Conservation (phyloP, 2,888 invertebrate species). For the Endotricha flammealis region DNA sequence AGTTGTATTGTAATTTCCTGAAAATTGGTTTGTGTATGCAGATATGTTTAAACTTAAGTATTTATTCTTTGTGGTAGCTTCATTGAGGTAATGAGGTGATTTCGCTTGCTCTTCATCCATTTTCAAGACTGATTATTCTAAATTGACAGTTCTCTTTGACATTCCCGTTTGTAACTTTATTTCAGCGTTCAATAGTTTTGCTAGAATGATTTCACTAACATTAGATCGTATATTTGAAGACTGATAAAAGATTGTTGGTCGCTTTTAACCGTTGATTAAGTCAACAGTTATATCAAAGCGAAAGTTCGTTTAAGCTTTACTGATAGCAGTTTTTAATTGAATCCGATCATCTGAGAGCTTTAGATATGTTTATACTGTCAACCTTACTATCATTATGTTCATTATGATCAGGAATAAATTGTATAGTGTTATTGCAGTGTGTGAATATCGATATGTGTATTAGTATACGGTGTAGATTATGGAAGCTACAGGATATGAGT, state of each 20-base stretch:
- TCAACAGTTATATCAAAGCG: slow-evolving; percentile 62
- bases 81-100: slow-evolving; percentile 22
- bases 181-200: slow-evolving; percentile 34
- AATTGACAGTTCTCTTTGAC: slow-evolving; percentile 60
- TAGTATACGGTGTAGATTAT: no score
- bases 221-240: slow-evolving; percentile 41
- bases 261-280: slow-evolving; percentile 65
- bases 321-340: no score
- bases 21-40: slow-evolving; percentile 4
- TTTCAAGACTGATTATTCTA: slow-evolving; percentile 75
- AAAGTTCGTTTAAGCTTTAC: no score
- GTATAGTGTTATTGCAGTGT: no score
- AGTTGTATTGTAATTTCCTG: slow-evolving; percentile 20
- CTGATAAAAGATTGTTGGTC: slow-evolving; percentile 42
- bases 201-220: slow-evolving; percentile 40
- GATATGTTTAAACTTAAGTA: slow-evolving; percentile 46
- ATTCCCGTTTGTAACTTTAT: slow-evolving; percentile 47
- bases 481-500: no score
- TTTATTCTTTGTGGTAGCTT: slow-evolving; percentile 57
- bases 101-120: slow-evolving; percentile 54
- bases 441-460: no score
- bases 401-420: no score
- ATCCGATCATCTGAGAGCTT: no score
- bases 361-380: no score
- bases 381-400: no score